phyloP scores from a whole-genome alignment of 2,888 invertebrate species.

The Dynastes maya region DNA sequence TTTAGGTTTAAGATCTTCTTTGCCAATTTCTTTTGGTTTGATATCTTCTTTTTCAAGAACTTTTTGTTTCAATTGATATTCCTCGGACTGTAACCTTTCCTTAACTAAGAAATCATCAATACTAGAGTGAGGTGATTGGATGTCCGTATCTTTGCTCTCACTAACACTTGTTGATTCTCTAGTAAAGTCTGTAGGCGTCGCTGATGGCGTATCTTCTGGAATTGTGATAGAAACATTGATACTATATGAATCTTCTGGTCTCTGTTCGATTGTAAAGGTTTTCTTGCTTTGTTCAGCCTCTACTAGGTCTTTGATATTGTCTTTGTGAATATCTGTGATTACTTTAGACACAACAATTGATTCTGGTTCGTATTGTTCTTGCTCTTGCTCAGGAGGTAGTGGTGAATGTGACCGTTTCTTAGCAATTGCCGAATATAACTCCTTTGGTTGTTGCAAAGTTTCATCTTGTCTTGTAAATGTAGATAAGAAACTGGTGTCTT shows the following conservation, averaged over 20 bases:
- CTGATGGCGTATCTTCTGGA: conserved; percentile 53
- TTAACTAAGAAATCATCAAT: conserved; percentile 51
- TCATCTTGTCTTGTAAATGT: conserved; percentile 62
- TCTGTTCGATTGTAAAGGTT: neutral
- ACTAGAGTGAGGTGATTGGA: conserved; percentile 37
- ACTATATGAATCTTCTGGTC: conserved; percentile 42
- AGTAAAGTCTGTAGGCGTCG: conserved; percentile 50
- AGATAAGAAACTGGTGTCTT: conserved; percentile 58
- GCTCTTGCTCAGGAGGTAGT: conserved; percentile 47
- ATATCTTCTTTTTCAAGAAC: neutral
- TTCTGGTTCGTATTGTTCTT: conserved; percentile 51
- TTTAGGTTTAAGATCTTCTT: neutral
- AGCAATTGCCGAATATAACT: conserved; percentile 65
- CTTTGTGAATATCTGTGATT: conserved; percentile 62
- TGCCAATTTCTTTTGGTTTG: neutral
- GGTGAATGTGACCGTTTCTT: conserved; percentile 63
- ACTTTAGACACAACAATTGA: conserved; percentile 62
- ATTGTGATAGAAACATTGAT: conserved; percentile 59
- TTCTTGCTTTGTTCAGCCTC: conserved; percentile 36
- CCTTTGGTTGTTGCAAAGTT: conserved; percentile 59
- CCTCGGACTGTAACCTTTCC: conserved; percentile 42
- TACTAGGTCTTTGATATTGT: conserved; percentile 58
- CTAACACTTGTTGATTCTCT: conserved; percentile 45
- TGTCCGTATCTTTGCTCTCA: conserved; percentile 13
- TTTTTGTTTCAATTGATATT: neutral